Base-by-base conservation (phyloP, 2,888 invertebrate genomes). In the Gasteruption jaculator region DNA sequence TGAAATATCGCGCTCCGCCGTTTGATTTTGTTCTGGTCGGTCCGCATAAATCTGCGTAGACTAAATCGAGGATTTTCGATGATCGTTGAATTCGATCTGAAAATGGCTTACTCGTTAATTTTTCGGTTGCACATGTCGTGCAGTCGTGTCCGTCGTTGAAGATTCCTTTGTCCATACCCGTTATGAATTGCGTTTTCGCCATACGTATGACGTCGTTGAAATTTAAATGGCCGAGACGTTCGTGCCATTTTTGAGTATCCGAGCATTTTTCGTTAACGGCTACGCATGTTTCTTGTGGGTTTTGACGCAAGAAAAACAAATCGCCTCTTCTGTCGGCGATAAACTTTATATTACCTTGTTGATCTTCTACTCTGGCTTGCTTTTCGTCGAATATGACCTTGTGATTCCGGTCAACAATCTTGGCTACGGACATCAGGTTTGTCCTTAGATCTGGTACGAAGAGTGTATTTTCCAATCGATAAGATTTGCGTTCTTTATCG, bases 361-460 rank as follows among this genome's bases (percentile, higher is more conserved):
- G 1, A 16, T 46, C 46, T 7, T 5, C 14, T 10, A 52, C 40
- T 2, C 29, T 20, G 1, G 51, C 56, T 4, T 26, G 8, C 3
- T 38, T 22, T 24, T 37, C 45, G 1, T 22, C 25, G 20, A 52
- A 54, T 10, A 25, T 31, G 0, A 50, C 48, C 1, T 36, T 21
- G 25, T 46, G 30, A 3, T 25, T 44, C 5, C 38, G 37, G 30
- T 51, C 48, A 5, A 49, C 46, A 4, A 54, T 50, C 37, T 52
- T 53, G 0, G 48, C 43, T 1, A 56, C 41, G 1, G 50, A 54
- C 10, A 52, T 27, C 1, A 54, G 29, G 31, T 56, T 54, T 2
- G 50, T 48, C n/a, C 49, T 38, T 5, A 51, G 24, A 21, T 53
- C 45, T 1, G 51, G 55, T n/a, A 51, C 51, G 10, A 29, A 48